Evolutionary conservation across 2,888 invertebrate genomes (phyloP), one percentile per base, ranked within the genome.

Genomic region (Cheiracanthium punctorium): DNA sequence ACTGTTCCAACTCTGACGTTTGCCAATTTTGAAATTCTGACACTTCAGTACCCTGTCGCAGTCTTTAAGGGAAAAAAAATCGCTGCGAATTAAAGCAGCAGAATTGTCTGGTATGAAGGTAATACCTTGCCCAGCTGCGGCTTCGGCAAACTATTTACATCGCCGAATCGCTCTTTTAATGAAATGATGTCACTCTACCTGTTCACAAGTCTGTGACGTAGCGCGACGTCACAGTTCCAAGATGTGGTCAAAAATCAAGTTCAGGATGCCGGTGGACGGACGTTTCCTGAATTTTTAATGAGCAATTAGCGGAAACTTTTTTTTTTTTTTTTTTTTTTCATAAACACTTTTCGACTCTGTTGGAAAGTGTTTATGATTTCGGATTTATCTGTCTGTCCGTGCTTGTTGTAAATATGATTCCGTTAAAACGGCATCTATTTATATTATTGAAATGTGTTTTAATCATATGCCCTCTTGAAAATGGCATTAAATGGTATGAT

Each of bases 161-260:
- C 24, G 5, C 4, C 58, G 24, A 58, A 5, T 58, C 58, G 12
- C 20, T 58, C 4, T 12, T 58, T 58, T 24, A 58, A 58, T 58
- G 58, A 58, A 58, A 58, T 58, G 58, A 58, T 58, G 58, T 58
- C 58, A 58, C 58, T 58, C 58, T 58, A 58, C 58, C 58, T 58
- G 58, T 58, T 58, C 58, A 24, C 24, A 58, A 20, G 58, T 58
- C 58, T 58, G 58, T 58, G 58, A 58, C 58, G 58, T 58, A 17
- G 37, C 5, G 58, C 24, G 58, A 58, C 58, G 58, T 58, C 58
- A 58, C 58, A 24, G 58, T 58, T 58, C 58, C 14, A 58, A 17
- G 24, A 5, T n/a, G n/a, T n/a, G 58, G 8, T 24, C 20, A 58
- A 58, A 37, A 58, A 58, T 58, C 58, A 58, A 58, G 58, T 58